These are phyloP conservation scores for Montipora foliosa DNA, from an alignment of 64 coral and sea anemone genomes.

Conservation along the genomic window DNA sequence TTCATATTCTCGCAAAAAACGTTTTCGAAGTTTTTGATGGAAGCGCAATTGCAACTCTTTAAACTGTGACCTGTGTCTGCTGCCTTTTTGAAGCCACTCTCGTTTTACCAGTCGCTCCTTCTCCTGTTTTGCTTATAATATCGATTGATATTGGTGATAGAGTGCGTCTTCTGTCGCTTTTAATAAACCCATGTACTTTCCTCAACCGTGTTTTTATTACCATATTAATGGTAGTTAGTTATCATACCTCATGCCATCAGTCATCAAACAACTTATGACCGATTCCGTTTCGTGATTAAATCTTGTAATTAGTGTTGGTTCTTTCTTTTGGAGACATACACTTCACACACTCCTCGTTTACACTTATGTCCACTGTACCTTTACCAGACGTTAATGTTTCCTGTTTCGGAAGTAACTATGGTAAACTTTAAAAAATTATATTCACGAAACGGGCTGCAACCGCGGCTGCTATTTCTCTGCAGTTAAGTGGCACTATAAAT, in stretches of 20 bases:
- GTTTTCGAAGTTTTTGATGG: too few species aligned
- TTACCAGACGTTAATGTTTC: not conserved
- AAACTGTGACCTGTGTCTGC: too few species aligned
- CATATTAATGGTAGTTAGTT: constrained; percentile 7
- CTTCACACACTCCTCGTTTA: too few species aligned
- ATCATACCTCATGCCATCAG: constrained; percentile 20
- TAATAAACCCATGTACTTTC: not conserved
- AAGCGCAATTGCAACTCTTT: too few species aligned
- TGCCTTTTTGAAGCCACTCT: too few species aligned
- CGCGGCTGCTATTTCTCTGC: too few species aligned
- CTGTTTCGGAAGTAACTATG: too few species aligned
- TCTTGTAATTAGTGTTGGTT: constrained; percentile 17
- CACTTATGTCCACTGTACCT: not conserved
- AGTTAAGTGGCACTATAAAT: too few species aligned
- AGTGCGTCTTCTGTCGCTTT: not conserved
- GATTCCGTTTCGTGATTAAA: constrained; percentile 34
- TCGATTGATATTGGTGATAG: not conserved
- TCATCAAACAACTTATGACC: constrained; percentile 26
- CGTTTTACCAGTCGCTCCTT: not conserved
- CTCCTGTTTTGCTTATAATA: not conserved
- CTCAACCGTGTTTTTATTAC: constrained; percentile 37
- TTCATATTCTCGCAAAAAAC: too few species aligned
- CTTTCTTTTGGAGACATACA: not conserved
- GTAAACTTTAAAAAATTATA: too few species aligned
- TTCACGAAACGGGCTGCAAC: not conserved